Evolutionary conservation across 2,113 vertebrate genomes (phyloP), one percentile per base, ranked within the genome.

Genomic region (Erythrolamprus reginae): DNA sequence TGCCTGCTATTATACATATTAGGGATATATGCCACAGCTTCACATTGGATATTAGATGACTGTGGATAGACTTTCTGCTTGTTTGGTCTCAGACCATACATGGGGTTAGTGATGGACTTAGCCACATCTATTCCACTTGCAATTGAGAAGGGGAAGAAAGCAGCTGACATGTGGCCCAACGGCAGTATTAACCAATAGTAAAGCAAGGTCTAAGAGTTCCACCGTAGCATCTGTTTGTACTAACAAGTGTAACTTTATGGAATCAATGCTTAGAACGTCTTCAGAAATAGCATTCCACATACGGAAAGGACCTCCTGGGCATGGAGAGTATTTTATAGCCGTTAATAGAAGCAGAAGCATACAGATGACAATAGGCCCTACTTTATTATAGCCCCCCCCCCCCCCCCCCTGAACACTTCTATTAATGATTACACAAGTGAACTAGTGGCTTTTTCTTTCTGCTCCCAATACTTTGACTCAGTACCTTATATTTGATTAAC

Each of bases 381-480:
- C 17, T 58, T 55, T 47, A 38, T 84, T 90, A 84, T 58, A 58
- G 61, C 21, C 85, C 65, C 65, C 45, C 38, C 21, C 83, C 28
- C 21, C 85, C 65, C 65, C 45, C 38, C 21, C 83, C 28, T 2
- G 15, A 55, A 77, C 89, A n/a, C 42, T 55, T 87, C 50, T 53
- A 12, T 28, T 53, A 52, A n/a, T 17, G 21, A 45, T 90, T 53
- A 51, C 15, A 24, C 45, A 89, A 84, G 84, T 45, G 61, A 77
- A 55, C 61, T 19, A 28, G 38, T 56, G 55, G 42, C 61, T 77
- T 6, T 87, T 56, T 90, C n/a, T 65, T 82, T 82, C 58, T 87
- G 84, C 51, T 90, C 56, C 84, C 82, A 86, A 23, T 86, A 51
- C 50, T 88, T 91, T n/a, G 77, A 84, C 51, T 52, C 89, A 88